A percentile compares a stretch with the other conserved stretches of the same genome.
phyloP scores from a whole-genome alignment of 1,140 invertebrate species.

The Sesamia nonagrioides region DNA sequence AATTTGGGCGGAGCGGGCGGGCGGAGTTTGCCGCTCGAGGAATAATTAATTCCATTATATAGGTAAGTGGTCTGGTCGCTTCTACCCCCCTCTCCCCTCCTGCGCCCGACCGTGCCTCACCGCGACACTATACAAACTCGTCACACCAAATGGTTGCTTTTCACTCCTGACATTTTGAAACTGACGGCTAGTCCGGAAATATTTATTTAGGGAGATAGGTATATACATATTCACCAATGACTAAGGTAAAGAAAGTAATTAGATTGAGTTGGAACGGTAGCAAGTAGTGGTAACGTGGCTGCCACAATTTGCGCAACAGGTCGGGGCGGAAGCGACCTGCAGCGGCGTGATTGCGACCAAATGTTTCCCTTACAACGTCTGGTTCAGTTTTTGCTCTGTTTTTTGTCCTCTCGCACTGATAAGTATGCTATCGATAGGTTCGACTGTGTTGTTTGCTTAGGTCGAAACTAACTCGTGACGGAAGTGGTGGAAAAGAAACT shows the following conservation, averaged over 20 bases:
- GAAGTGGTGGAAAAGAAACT: constrained; percentile 66
- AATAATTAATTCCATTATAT: constrained; percentile 86
- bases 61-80: constrained; percentile 69
- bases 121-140: constrained; percentile 47
- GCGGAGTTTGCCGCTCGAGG: constrained; percentile 79
- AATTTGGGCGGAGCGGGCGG: constrained; percentile 83
- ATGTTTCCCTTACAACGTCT: constrained; percentile 83
- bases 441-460: constrained; percentile 79
- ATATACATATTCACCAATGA: constrained; percentile 19
- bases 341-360: constrained; percentile 84
- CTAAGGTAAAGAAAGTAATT: constrained; percentile 28
- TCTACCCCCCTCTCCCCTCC: constrained; percentile 50
- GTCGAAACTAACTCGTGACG: constrained; percentile 73
- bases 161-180: constrained; percentile 36
- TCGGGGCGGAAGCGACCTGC: constrained; percentile 86
- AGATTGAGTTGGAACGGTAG: constrained; percentile 36
- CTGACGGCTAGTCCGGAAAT: constrained; percentile 9
- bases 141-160: constrained; percentile 38
- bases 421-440: constrained; percentile 86
- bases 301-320: constrained; percentile 84
- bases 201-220: constrained; percentile 12
- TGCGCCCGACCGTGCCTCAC: constrained; percentile 44
- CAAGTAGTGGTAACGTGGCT: constrained; percentile 36
- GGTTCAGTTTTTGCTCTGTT: constrained; percentile 80
- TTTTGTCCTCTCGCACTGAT: constrained; percentile 79